These are phyloP conservation scores for Prunella strophiata DNA, from an alignment of 2,797 vertebrate genomes.

Conservation along the genomic window DNA sequence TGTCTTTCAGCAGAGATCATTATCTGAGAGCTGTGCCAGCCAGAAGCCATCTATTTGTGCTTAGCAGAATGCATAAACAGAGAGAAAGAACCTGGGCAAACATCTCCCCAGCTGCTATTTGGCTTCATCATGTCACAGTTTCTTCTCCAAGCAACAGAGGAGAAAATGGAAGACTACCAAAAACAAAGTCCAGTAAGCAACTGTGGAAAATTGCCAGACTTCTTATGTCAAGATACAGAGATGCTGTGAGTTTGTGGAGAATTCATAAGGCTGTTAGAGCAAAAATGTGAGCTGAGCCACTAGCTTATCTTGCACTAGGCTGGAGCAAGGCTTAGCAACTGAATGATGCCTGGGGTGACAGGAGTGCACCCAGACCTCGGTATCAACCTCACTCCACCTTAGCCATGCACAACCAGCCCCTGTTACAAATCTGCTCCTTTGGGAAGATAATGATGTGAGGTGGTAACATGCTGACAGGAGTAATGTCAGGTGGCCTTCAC, in stretches of 20 bases:
- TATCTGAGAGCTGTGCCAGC: not conserved
- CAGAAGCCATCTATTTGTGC: not conserved
- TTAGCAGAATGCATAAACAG: not conserved
- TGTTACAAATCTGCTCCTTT: not conserved
- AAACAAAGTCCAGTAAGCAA: not conserved
- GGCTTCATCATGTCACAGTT: not conserved
- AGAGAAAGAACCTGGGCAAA: not conserved
- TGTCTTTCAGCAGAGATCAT: not conserved
- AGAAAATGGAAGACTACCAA: not conserved
- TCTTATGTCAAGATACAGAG: not conserved
- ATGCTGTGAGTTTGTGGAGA: not conserved
- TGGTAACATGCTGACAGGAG: not conserved
- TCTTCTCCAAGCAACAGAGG: not conserved
- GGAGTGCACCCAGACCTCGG: fast-evolving
- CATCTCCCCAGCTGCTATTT: not conserved
- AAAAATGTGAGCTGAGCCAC: not conserved
- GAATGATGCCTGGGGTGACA: not conserved
- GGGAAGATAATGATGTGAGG: not conserved
- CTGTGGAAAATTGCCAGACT: not conserved
- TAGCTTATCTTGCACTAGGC: not conserved
- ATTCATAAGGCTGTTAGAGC: not conserved
- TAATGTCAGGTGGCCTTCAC: not conserved
- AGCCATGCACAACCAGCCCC: not conserved
- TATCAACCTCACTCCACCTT: not conserved
- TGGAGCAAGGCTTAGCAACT: not conserved